A percentile compares a stretch with the other conserved stretches of the same genome.
Conservation (phyloP, 2,113 vertebrate species). For the Chiloscyllium plagiosum region DNA sequence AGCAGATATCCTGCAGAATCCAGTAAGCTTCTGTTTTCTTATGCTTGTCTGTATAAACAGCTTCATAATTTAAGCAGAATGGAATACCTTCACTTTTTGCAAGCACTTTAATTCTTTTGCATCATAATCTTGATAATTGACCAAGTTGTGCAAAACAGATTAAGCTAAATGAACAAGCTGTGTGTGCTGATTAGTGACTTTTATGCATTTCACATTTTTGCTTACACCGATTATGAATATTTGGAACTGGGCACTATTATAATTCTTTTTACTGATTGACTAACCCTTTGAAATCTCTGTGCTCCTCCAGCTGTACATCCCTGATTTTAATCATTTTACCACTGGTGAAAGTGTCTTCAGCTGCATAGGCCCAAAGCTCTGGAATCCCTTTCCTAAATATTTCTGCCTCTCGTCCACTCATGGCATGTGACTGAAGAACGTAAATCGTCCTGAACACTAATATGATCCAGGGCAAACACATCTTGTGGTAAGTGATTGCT, state of each 20-base stretch:
- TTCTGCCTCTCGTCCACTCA: too few relatives aligned
- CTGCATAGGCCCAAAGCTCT: neutral
- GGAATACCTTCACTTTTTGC: neutral
- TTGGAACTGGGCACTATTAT: neutral
- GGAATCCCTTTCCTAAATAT: neutral
- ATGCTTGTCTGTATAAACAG: neutral
- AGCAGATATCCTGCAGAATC: neutral
- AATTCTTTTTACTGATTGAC: neutral
- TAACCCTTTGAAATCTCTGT: neutral
- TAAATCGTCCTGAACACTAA: too few relatives aligned
- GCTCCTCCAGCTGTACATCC: neutral
- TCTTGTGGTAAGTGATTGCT: too few relatives aligned
- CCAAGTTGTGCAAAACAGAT: neutral
- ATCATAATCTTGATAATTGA: neutral
- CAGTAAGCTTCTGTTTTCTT: neutral
- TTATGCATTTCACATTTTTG: neutral
- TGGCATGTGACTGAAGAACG: too few relatives aligned
- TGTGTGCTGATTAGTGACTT: neutral
- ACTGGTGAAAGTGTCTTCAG: neutral
- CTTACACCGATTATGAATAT: neutral
- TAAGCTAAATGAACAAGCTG: neutral
- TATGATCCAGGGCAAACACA: too few relatives aligned
- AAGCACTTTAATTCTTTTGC: neutral
- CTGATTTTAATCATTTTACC: neutral
- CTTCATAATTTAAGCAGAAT: neutral